Evolutionary conservation across 2,113 vertebrate species (phyloP), one percentile per base, ranked within the genome.

Genomic region (Eurystomus gularis): DNA sequence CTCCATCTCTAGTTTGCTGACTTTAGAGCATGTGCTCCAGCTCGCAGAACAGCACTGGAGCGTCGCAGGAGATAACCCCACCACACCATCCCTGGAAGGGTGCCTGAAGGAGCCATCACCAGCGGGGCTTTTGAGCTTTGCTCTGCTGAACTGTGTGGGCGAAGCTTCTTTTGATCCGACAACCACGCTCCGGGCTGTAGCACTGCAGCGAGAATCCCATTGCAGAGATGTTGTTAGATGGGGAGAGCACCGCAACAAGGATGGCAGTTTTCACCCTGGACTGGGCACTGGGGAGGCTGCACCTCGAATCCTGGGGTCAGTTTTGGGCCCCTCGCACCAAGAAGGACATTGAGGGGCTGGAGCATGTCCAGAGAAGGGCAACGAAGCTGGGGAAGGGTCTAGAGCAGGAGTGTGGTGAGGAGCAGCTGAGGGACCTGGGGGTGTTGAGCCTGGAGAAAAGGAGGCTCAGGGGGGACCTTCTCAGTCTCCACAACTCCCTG

Each of bases 201-300:
- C 42, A 42, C 42, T 42, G 42, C 42, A 52, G 71, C 33, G 35
- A 5, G 1, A 69, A 70, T 6, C 25, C 7, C 44, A 10, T 1
- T 0, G 0, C n/a, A 40, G 88, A 13, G 6, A 26, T n/a, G 12
- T 11, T n/a, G 64, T 17, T 11, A 11, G 35, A 37, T 4, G 21
- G 79, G 39, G 18, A 31, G 11, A 61, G 31, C 60, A 52, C 37
- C 68, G 42, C 9, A 3, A 57, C 14, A 57, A 66, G 46, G 46
- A 48, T 14, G 46, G 46, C 46, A 48, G 46, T 48, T 48, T 48
- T 14, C 46, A 8, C 46, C 46, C 16, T 48, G 46, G 46, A 19
- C 46, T 48, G 46, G 46, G 46, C 46, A 17, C 46, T 48, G 46
- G 46, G 46, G 46, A 48, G 46, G 46, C 46, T 48, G 46, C 46